Percentiles rank a stretch among this genome's conserved stretches.
These are phyloP conservation scores for Nomada flava DNA, from an alignment of 2,888 invertebrate species.

Conservation along the genomic window DNA sequence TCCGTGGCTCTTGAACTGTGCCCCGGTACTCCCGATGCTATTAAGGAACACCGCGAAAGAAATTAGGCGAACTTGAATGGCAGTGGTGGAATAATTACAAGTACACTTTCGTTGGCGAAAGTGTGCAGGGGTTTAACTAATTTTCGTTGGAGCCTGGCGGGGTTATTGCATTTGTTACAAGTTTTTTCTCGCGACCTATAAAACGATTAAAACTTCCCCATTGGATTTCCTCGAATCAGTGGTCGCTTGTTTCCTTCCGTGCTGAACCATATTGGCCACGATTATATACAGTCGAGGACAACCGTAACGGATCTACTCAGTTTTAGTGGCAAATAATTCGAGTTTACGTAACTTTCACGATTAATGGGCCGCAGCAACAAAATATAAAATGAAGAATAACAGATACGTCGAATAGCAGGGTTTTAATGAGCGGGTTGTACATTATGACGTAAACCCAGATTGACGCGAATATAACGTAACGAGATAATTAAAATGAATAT, in stretches of 20 bases:
- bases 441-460: no score
- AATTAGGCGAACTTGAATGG: no score
- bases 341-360: background rate
- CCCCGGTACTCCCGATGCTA: no score
- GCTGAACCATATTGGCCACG: background rate
- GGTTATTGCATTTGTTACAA: constrained; percentile 32
- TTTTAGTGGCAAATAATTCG: background rate
- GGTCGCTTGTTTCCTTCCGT: background rate
- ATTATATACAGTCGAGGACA: constrained; percentile 5
- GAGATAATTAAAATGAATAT: no score
- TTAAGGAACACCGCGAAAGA: no score
- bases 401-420: no score
- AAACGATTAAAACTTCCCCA: constrained; percentile 42
- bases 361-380: background rate
- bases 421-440: no score
- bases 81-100: background rate
- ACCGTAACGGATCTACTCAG: background rate
- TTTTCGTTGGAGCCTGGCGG: background rate
- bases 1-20: no score
- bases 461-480: no score
- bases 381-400: no score
- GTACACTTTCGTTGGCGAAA: background rate
- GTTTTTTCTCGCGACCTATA: constrained; percentile 25
- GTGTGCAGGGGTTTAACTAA: constrained; percentile 28
- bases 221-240: background rate